Evolutionary conservation across 2,113 vertebrate species (phyloP), one percentile per base, ranked within the genome.

Genomic region (Poecile atricapillus): DNA sequence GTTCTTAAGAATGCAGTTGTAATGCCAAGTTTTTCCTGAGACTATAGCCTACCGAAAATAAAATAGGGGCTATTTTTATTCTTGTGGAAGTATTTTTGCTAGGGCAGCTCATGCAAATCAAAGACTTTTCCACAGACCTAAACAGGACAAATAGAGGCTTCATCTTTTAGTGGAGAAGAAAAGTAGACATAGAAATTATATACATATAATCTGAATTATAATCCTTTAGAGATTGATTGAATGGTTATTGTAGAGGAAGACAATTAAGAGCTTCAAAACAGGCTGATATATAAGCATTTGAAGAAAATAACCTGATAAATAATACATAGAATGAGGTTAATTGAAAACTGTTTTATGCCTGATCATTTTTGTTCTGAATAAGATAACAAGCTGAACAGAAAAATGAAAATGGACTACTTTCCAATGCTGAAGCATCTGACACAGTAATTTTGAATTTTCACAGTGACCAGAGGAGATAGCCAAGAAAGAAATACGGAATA

Each of bases 251-350:
- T 83, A 63, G 77, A 95, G 33, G 27, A 83, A 83, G 7, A 19
- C 59, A 90, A 89, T 95, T 94, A 91, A 77, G 43, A 93, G 56
- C 37, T 89, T 89, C 78, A 84, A 85, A 94, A 63, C 24, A 67
- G 53, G 43, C 9, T 15, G 24, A 39, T 87, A 74, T 75, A 12
- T 65, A 83, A 60, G 67, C 37, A 73, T 92, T 81, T 87, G 67
- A 79, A 81, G 69, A 93, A 95, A 96, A 74, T 44, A 91, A 76
- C 74, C 16, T 69, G 30, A 39, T 82, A 82, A 93, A 59, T 63
- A 89, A n/a, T 56, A 43, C 23, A 35, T 87, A 70, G 52, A 67
- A 79, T 39, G 30, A 73, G 18, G 28, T 90, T 95, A 84, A 87
- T 89, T 73, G 71, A 70, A 92, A 83, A 44, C 11, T 2, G 0